These are phyloP conservation scores for Papilio elwesi DNA, from an alignment of 2,888 invertebrate species.

Conservation along the genomic window DNA sequence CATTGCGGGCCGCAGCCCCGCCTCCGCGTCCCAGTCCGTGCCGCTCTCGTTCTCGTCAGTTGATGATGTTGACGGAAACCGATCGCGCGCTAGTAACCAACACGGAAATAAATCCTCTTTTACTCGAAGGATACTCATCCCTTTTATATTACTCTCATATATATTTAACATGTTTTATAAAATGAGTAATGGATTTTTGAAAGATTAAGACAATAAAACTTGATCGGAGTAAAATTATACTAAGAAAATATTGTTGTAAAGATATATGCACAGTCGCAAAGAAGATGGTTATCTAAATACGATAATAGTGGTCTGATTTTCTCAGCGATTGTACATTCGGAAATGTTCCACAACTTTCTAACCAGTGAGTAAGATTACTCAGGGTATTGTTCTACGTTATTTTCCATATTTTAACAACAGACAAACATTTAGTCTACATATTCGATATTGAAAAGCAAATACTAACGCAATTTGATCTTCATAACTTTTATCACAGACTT, in stretches of 20 bases:
- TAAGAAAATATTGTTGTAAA: no score
- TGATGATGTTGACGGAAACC: slow-evolving; percentile 88
- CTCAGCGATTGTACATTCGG: background rate
- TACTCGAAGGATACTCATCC: no score
- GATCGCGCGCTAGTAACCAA: slow-evolving; percentile 83
- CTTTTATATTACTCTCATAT: no score
- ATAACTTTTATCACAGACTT: slow-evolving; percentile 82
- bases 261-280: no score
- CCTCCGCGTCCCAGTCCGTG: slow-evolving; percentile 80
- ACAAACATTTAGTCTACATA: background rate
- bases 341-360: background rate
- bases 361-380: background rate
- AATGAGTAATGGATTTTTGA: no score
- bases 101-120: background rate
- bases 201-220: no score
- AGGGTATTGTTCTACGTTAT: background rate
- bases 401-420: background rate
- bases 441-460: slow-evolving; percentile 31
- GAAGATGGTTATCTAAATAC: background rate
- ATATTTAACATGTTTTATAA: no score
- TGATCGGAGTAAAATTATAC: no score
- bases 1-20: slow-evolving; percentile 49
- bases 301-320: background rate
- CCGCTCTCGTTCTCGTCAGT: slow-evolving; percentile 86
- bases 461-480: slow-evolving; percentile 83